Base-by-base conservation (phyloP, 2,113 vertebrate genomes). In the Mastomys natalensis region DNA sequence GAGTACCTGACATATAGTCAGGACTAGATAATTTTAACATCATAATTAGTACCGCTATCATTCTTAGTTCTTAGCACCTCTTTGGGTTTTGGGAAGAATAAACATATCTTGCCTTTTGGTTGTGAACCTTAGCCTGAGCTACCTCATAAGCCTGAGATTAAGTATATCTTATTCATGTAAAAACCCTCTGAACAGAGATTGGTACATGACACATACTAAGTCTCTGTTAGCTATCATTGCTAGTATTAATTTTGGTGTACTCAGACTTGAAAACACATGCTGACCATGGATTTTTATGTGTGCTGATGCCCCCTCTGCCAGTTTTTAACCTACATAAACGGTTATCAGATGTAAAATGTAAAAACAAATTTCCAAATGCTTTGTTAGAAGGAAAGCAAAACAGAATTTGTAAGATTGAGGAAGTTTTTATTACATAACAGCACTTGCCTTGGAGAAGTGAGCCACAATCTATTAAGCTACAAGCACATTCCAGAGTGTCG, bases 381-480 rank as follows among this genome's bases (percentile, higher is more conserved):
- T 95, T 62, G 58, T 77, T 64, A 66, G 55, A n/a, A 43, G 24
- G 9, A 68, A 93, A 90, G 31, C 15, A 95, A 90, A 93, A 70
- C 77, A 24, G 37, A 82, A 89, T 87, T 87, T 93, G 86, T 62
- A 87, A 96, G 90, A 90, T 68, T 89, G 70, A 58, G 55, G 43
- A 74, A 58, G 76, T 58, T 58, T 58, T 82, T 91, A 58, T 66
- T 97, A 53, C 26, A 84, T 40, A 87, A 95, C 40, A 93, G 62
- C 11, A 43, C 34, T 82, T 73, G 81, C 86, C 82, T 94, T 80
- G 87, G 55, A 92, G 60, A 97, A 95, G n/a, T 87, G 40, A 93
- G 74, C 62, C 80, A 84, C 29, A 87, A 45, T 91, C 26, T 76
- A 90, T 45, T 37, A 86, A 95, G 51, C 66, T 37, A 26, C 24